A percentile compares a stretch with the other conserved stretches of the same genome.
Conservation (phyloP, 2,888 invertebrate species). For the Busseola fusca region DNA sequence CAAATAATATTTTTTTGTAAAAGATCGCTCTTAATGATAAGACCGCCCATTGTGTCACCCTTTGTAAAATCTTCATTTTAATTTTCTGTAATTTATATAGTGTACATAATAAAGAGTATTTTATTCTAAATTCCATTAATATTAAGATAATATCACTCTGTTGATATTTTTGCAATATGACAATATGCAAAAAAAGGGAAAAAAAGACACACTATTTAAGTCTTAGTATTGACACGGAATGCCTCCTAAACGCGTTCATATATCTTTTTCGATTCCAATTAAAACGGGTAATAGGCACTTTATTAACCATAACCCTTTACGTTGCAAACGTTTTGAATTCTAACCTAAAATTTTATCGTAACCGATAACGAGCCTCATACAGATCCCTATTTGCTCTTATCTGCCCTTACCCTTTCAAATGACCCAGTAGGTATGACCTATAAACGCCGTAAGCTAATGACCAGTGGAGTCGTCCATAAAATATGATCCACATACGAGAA, state of each 20-base stretch:
- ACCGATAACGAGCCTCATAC: conserved; percentile 37
- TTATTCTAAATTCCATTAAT: neutral
- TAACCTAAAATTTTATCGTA: conserved; percentile 40
- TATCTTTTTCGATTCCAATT: neutral
- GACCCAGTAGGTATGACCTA: conserved; percentile 60
- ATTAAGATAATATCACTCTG: neutral
- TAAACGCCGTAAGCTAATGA: conserved; percentile 65
- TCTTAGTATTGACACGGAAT: neutral
- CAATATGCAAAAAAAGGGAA: neutral
- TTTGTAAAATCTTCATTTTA: too few species aligned
- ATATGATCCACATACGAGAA: conserved; percentile 62
- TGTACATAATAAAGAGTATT: too few species aligned
- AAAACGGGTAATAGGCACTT: neutral
- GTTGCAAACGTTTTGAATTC: conserved; percentile 35
- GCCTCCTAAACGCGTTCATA: neutral
- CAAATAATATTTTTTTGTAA: too few species aligned
- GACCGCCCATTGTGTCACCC: too few species aligned
- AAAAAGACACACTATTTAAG: too few species aligned
- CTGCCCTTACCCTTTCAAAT: conserved; percentile 49
- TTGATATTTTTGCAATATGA: too few species aligned
- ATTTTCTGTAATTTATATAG: too few species aligned
- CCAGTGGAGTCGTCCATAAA: conserved; percentile 61
- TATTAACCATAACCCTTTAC: conserved; percentile 5
- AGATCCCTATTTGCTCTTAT: conserved; percentile 43
- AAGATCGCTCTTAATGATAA: too few species aligned